phyloP scores from a whole-genome alignment of 92 coral and sea anemone species.

The Chrysogorgia sp. region DNA sequence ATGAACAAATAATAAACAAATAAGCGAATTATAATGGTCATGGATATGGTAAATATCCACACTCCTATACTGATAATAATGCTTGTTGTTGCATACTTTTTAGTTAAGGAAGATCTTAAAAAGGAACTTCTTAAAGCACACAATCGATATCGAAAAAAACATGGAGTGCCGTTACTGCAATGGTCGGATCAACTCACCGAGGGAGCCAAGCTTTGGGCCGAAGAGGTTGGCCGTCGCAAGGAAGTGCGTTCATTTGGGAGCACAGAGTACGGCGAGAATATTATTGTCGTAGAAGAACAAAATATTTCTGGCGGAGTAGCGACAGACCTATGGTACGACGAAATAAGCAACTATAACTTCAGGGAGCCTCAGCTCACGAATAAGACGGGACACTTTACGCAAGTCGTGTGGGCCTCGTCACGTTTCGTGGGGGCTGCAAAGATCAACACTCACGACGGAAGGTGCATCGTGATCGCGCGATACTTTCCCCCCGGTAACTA shows the following conservation, averaged over 20 bases:
- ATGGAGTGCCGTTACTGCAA: constrained; percentile 72
- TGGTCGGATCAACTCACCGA: constrained; percentile 91
- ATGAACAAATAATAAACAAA: no score
- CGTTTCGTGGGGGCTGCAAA: constrained; percentile 44
- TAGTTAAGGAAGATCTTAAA: constrained; percentile 60
- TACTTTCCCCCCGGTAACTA: constrained; percentile 40
- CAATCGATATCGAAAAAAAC: constrained; percentile 79
- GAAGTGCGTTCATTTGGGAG: constrained; percentile 73
- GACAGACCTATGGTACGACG: constrained; percentile 86
- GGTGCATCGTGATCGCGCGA: constrained; percentile 37
- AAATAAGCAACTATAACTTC: constrained; percentile 74
- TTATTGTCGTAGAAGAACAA: constrained; percentile 84
- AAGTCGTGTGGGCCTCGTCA: constrained; percentile 77
- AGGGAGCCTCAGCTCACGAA: constrained; percentile 78
- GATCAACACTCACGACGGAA: constrained; percentile 34
- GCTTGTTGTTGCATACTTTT: no score
- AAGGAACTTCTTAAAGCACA: constrained; percentile 82
- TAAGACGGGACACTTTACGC: constrained; percentile 92
- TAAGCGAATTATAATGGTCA: no score
- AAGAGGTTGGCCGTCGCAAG: constrained; percentile 84
- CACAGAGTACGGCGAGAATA: constrained; percentile 84
- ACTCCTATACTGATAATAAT: no score
- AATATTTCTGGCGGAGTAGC: constrained; percentile 85
- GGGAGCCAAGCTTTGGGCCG: constrained; percentile 93
- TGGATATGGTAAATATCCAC: no score